Percentiles rank a stretch among this genome's conserved stretches.
Evolutionary conservation across 2,797 vertebrate genomes (phyloP).

Genomic region (Prunella strophiata): DNA sequence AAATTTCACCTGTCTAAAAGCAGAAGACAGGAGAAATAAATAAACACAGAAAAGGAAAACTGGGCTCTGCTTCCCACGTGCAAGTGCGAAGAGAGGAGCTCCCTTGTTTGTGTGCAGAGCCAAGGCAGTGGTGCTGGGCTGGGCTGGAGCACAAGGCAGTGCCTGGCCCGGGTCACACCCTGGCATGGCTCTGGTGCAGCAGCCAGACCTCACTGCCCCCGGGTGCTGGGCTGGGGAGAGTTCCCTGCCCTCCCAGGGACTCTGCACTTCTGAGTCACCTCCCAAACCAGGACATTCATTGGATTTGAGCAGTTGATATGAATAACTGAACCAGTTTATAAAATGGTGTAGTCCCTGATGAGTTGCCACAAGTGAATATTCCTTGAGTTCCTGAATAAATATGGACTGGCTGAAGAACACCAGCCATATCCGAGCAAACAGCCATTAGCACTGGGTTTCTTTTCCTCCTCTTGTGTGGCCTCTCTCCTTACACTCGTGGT

Average conservation of each 20-base stretch:
- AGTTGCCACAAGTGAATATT: background rate
- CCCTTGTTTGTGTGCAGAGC: background rate
- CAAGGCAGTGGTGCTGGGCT: background rate
- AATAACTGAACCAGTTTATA: background rate
- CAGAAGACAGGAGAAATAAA: background rate
- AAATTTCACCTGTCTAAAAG: background rate
- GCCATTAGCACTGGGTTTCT: slow-evolving; percentile 7
- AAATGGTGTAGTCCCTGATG: background rate
- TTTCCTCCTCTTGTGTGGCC: slow-evolving; percentile 58
- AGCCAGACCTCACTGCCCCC: background rate
- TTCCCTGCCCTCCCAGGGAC: background rate
- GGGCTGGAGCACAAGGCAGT: background rate
- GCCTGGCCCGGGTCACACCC: background rate
- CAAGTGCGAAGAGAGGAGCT: background rate
- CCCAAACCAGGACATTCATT: background rate
- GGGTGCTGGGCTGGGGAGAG: background rate
- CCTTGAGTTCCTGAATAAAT: slow-evolving; percentile 47
- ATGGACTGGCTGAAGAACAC: background rate
- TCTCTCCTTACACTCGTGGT: slow-evolving; percentile 37
- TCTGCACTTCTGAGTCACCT: background rate
- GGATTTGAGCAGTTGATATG: background rate
- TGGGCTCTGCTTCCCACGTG: background rate
- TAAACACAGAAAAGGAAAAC: background rate
- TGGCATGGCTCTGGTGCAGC: background rate
- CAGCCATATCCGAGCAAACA: slow-evolving; percentile 11